Conservation (phyloP, 2,797 vertebrate genomes). For the Capromys pilorides region DNA sequence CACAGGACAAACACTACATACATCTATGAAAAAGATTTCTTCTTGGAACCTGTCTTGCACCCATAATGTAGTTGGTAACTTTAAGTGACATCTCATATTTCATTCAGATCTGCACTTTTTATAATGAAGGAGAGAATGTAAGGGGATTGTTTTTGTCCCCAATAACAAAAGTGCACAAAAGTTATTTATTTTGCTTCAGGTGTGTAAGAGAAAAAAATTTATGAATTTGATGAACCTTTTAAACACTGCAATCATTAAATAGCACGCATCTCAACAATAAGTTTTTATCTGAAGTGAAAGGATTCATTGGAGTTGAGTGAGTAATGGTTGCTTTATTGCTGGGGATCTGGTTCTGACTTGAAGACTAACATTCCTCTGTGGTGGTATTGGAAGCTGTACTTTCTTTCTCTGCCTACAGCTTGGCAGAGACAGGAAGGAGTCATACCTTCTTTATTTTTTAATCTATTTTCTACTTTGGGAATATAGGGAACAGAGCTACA, state of each 20-base stretch:
- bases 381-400: background rate
- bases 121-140: background rate
- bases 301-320: background rate
- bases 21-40: background rate
- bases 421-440: background rate
- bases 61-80: background rate
- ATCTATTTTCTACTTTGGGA: background rate
- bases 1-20: background rate
- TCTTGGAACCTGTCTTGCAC: background rate
- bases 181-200: background rate
- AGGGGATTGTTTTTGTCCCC: background rate
- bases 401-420: background rate
- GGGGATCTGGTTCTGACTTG: background rate
- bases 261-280: background rate
- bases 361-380: background rate
- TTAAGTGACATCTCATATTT: background rate
- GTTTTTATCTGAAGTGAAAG: background rate
- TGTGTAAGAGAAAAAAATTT: background rate
- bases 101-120: background rate
- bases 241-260: background rate
- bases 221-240: background rate
- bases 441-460: background rate
- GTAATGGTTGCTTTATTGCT: background rate
- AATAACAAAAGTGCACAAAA: background rate
- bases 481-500: background rate